phyloP scores from a whole-genome alignment of 2,888 invertebrate species.

The Gryllus longicercus region DNA sequence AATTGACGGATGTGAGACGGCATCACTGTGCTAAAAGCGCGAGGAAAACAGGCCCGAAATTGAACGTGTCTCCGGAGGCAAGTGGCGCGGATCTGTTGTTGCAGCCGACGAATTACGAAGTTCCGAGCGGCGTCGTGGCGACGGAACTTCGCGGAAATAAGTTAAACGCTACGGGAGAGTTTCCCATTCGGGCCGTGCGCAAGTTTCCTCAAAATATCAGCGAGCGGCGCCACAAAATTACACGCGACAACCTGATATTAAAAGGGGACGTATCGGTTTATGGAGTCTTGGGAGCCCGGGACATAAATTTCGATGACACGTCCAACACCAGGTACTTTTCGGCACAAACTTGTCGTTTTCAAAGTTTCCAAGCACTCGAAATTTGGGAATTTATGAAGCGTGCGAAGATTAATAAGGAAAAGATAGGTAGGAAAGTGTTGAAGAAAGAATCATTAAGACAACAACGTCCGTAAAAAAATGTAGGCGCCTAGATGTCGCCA shows the following conservation, averaged over 20 bases:
- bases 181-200: not conserved
- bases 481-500: too few species aligned
- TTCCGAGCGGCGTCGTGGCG: not conserved
- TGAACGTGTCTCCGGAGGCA: not conserved
- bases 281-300: not conserved
- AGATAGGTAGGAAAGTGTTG: too few species aligned
- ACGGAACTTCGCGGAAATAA: not conserved
- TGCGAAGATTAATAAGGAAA: too few species aligned
- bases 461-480: too few species aligned
- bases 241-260: not conserved
- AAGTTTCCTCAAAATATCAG: not conserved
- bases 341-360: too few species aligned
- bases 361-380: too few species aligned
- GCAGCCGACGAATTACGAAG: not conserved
- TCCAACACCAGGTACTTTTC: too few species aligned
- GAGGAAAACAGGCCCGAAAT: not conserved
- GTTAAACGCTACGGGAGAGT: not conserved
- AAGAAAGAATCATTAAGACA: too few species aligned
- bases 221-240: not conserved
- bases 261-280: slow-evolving; percentile 6
- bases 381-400: too few species aligned
- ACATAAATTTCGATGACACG: not conserved
- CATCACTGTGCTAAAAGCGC: too few species aligned
- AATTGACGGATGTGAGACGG: too few species aligned
- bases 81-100: not conserved